Percentiles rank a stretch among this genome's conserved stretches.
These are phyloP conservation scores for Microcebus griseorufus DNA, from an alignment of 2,113 vertebrate species.

Conservation along the genomic window DNA sequence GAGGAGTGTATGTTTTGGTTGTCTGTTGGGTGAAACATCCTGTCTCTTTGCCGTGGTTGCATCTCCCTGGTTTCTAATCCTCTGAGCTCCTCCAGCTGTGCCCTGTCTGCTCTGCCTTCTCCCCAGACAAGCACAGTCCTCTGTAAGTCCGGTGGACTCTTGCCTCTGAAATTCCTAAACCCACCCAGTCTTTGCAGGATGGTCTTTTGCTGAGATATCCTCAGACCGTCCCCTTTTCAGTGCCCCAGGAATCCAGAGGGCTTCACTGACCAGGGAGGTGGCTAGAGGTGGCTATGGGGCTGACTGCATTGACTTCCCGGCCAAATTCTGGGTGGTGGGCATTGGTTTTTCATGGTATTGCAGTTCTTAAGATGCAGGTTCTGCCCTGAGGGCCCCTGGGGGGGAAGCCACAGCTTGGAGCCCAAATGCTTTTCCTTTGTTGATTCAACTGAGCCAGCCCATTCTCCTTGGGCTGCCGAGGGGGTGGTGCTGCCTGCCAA, in stretches of 20 bases:
- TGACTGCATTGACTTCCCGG: not conserved
- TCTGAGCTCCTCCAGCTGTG: not conserved
- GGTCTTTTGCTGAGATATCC: not conserved
- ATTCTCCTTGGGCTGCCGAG: not conserved
- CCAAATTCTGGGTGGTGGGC: not conserved
- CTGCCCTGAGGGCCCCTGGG: not conserved
- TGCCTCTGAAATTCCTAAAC: not conserved
- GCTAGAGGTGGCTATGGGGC: not conserved
- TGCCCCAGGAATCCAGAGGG: not conserved
- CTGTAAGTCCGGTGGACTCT: not conserved
- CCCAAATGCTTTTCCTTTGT: not conserved
- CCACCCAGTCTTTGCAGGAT: not conserved
- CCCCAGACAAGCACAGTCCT: not conserved
- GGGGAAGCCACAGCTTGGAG: not conserved
- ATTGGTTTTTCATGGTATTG: not conserved
- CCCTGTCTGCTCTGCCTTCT: not conserved
- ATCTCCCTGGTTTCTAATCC: not conserved
- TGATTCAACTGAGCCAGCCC: not conserved
- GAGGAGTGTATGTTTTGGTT: not conserved
- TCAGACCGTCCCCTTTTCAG: not conserved
- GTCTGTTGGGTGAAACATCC: not conserved
- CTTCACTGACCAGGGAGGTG: not conserved
- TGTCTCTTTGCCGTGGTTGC: not conserved
- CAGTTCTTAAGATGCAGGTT: not conserved
- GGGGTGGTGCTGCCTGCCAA: not conserved